Evolutionary conservation across 2,113 vertebrate species (phyloP).

Genomic region (Corythaeola cristata): DNA sequence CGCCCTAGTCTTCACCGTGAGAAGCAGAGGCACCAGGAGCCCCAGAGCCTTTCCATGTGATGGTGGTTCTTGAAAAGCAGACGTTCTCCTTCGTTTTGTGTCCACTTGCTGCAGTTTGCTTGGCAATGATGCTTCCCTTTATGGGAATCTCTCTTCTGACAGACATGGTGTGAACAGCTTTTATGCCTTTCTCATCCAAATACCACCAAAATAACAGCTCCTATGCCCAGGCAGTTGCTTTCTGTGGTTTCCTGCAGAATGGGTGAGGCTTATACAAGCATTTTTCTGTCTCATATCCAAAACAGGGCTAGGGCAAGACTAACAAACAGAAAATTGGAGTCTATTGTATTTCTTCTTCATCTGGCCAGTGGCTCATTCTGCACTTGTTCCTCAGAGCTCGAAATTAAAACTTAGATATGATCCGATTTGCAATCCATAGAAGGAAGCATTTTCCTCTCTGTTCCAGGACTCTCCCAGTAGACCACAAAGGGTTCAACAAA

Average conservation of each 20-base stretch:
- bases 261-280: neutral
- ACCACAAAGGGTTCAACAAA: neutral
- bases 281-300: neutral
- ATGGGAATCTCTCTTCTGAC: neutral
- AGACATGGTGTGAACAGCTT: neutral
- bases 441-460: neutral
- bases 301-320: neutral
- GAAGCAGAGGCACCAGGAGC: neutral
- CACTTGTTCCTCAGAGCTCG: neutral
- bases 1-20: neutral
- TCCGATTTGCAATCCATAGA: neutral
- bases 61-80: neutral
- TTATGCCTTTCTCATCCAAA: neutral
- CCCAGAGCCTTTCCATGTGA: neutral
- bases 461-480: neutral
- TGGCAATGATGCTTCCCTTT: neutral
- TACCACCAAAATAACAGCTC: neutral
- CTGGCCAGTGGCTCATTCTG: neutral
- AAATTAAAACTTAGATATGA: constrained; percentile 9
- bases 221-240: neutral
- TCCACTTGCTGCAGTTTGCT: neutral
- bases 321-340: neutral
- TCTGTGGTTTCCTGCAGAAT: neutral
- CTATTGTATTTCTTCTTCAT: neutral
- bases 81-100: neutral